Evolutionary conservation across 2,888 invertebrate species (phyloP), one percentile per base, ranked within the genome.

Genomic region (Adela reaumurella): DNA sequence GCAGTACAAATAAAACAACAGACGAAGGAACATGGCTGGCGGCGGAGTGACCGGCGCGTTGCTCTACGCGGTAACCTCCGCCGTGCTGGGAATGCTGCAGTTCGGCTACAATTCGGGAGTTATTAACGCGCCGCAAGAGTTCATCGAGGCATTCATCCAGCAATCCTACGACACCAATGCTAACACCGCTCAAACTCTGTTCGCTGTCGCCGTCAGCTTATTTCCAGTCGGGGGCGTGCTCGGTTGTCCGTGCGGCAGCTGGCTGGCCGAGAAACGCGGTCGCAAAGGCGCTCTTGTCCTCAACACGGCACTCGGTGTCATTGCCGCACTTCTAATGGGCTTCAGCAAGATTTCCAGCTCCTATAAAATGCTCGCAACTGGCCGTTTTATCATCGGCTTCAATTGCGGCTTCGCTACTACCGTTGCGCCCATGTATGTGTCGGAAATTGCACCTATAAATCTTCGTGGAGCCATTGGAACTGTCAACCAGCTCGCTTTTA

Each of bases 221-320:
- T 90, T 89, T 64, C 88, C 89, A 46, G 81, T 90, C 45, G 90
- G 90, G 17, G 91, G 90, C 24, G 88, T 90, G 87, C 71, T 88
- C 42, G 90, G 90, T 18, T 90, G 90, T 48, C 83, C 90, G 42
- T 70, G 85, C 46, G 88, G 87, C n/a, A 90, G 89, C 46, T 84
- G 84, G 76, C 78, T 89, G 54, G 84, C 87, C 20, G 87, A 90
- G 59, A 82, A 77, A 57, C 84, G 84, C 55, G 90, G 89, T 49
- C 81, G 86, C 60, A 87, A 85, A 65, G 81, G 83, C 48, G 87
- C 88, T 4, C 70, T 88, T 50, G 63, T 87, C 51, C 62, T 84
- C 48, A 88, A 87, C 62, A 85, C 85, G 46, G 65, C 81, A 1
- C 73, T 87, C 50, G 88, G 88, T 14, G 74, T 89, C 17, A 58